Base-by-base conservation (phyloP, 1,140 invertebrate genomes). In the Hypsibius dujardini region DNA sequence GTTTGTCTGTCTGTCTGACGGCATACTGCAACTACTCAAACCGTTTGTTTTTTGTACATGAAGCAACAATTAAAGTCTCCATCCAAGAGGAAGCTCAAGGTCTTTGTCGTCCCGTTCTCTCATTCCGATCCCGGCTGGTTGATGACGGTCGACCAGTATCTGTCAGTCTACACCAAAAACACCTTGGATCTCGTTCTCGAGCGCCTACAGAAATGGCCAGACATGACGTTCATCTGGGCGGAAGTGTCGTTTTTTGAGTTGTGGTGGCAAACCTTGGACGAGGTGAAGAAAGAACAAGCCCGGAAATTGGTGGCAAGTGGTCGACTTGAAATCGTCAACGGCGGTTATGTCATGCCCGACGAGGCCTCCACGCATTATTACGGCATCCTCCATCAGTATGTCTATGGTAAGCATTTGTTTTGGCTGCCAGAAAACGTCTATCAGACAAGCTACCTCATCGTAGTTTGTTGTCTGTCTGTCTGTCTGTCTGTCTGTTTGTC, bases 221-320 rank as follows among this genome's bases (percentile, higher is more conserved):
- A 92, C 73, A 91, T 95, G 87, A 94, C 90, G 1, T 98, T 98
- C 79, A 94, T 97, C 72, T 97, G 93, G 89, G 90, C 91, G 0
- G 95, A 98, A 81, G 90, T 96, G 46, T 90, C 90, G 0, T 97
- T 93, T 78, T 85, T 98, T 69, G 88, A 90, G 59, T 83, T 89
- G 1, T 98, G 94, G 94, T 98, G 93, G 92, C 87, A 93, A 79
- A 87, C 87, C 81, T 92, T 77, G 81, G 80, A 56, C n/a, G 50
- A 87, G 60, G 50, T n/a, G n/a, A n/a, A n/a, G n/a, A n/a, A n/a
- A n/a, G n/a, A n/a, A n/a, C n/a, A n/a, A n/a, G n/a, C n/a, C n/a
- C n/a, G n/a, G n/a, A n/a, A n/a, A n/a, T n/a, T n/a, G n/a, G n/a
- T n/a, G n/a, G n/a, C n/a, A n/a, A n/a, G n/a, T n/a, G n/a, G n/a